These are phyloP conservation scores for Avahi laniger DNA, from an alignment of 2,797 vertebrate genomes.

Conservation along the genomic window DNA sequence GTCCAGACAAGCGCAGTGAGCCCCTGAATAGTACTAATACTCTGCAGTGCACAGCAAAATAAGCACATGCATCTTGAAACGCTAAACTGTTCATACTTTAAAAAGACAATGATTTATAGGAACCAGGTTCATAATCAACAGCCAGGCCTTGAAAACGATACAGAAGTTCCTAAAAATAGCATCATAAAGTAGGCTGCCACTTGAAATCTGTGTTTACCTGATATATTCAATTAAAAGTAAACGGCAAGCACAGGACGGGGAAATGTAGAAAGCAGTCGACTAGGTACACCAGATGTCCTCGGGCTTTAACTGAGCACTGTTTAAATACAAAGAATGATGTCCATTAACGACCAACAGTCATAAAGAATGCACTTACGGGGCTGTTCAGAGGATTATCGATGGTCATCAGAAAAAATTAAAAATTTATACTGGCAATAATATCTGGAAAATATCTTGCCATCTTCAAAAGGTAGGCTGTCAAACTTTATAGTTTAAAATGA, in stretches of 20 bases:
- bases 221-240: background rate
- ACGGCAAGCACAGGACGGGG: background rate
- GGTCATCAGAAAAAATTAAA: too few species aligned
- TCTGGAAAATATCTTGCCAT: background rate
- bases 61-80: rapidly evolving
- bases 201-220: background rate
- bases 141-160: background rate
- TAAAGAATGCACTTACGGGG: too few species aligned
- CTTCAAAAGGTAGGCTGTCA: background rate
- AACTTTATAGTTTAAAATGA: background rate
- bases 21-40: rapidly evolving
- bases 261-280: rapidly evolving
- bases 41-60: background rate
- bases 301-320: background rate
- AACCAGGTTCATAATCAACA: too few species aligned
- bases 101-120: background rate
- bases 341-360: rapidly evolving
- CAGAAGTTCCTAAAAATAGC: background rate
- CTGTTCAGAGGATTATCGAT: background rate
- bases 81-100: rapidly evolving
- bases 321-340: background rate
- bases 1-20: rapidly evolving
- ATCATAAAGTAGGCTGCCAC: background rate
- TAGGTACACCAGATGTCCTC: background rate
- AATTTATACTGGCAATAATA: background rate